phyloP scores from a whole-genome alignment of 2,888 invertebrate species.

The Drosophila borealis region DNA sequence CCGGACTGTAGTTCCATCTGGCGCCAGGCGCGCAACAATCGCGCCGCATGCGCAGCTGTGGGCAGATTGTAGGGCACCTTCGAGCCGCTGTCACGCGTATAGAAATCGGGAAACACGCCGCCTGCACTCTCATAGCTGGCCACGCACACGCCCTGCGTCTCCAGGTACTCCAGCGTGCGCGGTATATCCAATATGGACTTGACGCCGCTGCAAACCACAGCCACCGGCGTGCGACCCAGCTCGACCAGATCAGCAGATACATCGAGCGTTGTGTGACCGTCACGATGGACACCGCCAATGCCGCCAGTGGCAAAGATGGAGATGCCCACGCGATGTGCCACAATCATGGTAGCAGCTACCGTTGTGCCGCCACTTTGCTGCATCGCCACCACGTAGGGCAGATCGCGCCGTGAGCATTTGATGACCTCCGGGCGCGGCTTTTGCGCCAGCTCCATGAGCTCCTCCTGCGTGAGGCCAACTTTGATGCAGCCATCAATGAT shows the following conservation, averaged over 20 bases:
- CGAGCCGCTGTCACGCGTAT: conserved; percentile 91
- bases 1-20: conserved; percentile 88
- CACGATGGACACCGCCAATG: conserved; percentile 95
- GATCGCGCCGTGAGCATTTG: conserved; percentile 95
- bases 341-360: conserved; percentile 96
- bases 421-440: conserved; percentile 83
- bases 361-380: conserved; percentile 95
- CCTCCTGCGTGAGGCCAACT: conserved; percentile 89
- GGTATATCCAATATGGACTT: conserved; percentile 99
- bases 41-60: conserved; percentile 89
- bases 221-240: conserved; percentile 93
- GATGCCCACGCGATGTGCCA: conserved; percentile 93
- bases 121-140: conserved; percentile 89
- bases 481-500: conserved; percentile 93
- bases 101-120: conserved; percentile 96
- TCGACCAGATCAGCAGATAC: conserved; percentile 97
- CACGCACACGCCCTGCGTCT: conserved; percentile 97
- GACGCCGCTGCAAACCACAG: conserved; percentile 97
- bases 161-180: conserved; percentile 96
- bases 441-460: conserved; percentile 89
- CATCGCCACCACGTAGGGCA: conserved; percentile 90
- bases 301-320: conserved; percentile 97
- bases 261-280: conserved; percentile 94
- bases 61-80: conserved; percentile 90
- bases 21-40: conserved; percentile 87